phyloP scores from a whole-genome alignment of 2,888 invertebrate genomes.

The Eulithis prunata region DNA sequence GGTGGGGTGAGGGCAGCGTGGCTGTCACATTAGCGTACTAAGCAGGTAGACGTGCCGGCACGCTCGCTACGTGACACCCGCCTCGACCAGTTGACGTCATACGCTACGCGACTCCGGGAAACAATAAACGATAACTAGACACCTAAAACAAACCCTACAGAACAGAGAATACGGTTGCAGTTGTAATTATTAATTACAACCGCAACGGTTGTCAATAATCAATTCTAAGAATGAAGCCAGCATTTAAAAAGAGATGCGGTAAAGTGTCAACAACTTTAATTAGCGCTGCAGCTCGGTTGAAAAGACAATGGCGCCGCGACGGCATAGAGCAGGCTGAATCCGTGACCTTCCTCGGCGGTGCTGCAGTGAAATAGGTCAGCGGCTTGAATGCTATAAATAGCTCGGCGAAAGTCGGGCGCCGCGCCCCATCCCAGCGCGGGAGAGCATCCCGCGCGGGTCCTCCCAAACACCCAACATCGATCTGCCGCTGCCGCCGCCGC shows the following conservation, averaged over 20 bases:
- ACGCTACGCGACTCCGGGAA: slow-evolving; percentile 22
- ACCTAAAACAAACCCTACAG: not conserved
- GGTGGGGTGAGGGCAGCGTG: slow-evolving; percentile 43
- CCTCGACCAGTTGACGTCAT: slow-evolving; percentile 37
- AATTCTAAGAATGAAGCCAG: slow-evolving; percentile 53
- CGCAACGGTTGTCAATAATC: slow-evolving; percentile 40
- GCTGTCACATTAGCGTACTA: slow-evolving; percentile 67
- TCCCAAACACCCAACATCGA: slow-evolving; percentile 58
- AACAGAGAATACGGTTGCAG: slow-evolving; percentile 1
- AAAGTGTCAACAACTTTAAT: slow-evolving; percentile 82
- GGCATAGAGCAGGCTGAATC: slow-evolving; percentile 79
- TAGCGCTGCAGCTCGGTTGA: slow-evolving; percentile 79
- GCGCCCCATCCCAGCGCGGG: slow-evolving; percentile 72
- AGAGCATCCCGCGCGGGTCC: slow-evolving; percentile 57
- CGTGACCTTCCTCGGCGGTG: slow-evolving; percentile 82
- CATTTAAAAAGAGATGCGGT: slow-evolving; percentile 59
- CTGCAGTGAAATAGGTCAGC: slow-evolving; percentile 84
- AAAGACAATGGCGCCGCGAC: slow-evolving; percentile 80
- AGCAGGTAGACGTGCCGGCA: slow-evolving; percentile 68
- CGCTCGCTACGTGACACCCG: slow-evolving; percentile 52
- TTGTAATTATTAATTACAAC: slow-evolving; percentile 28
- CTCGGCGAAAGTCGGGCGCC: slow-evolving; percentile 82
- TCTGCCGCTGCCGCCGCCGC: slow-evolving; percentile 43
- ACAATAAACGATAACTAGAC: slow-evolving; percentile 32
- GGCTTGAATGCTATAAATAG: slow-evolving; percentile 84